Evolutionary conservation across 2,888 invertebrate species (phyloP).

Genomic region (Ethmia dodecea): DNA sequence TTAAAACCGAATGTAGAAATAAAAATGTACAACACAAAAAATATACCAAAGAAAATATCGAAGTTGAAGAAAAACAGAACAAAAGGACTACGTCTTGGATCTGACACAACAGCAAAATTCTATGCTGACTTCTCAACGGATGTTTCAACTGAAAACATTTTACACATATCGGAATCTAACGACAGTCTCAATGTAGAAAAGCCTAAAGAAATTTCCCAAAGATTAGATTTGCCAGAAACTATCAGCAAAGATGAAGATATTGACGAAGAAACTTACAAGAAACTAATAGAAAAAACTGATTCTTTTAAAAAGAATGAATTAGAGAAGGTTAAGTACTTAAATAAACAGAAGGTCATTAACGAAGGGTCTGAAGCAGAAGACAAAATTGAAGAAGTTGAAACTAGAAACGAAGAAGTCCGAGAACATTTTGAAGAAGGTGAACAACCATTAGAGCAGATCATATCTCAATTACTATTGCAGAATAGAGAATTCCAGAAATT

Average conservation of each 20-base stretch:
- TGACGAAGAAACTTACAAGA: conserved; percentile 67
- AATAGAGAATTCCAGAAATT: conserved; percentile 89
- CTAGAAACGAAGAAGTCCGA: conserved; percentile 29
- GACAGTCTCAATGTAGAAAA: conserved; percentile 76
- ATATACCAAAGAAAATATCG: conserved; percentile 83
- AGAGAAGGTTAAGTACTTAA: conserved; percentile 68
- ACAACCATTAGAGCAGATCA: conserved; percentile 85
- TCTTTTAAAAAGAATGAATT: conserved; percentile 74
- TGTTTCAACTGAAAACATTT: conserved; percentile 77
- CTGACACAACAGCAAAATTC: conserved; percentile 79
- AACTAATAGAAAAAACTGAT: conserved; percentile 71
- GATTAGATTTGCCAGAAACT: conserved; percentile 33
- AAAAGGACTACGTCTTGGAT: conserved; percentile 63
- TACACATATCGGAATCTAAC: conserved; percentile 81
- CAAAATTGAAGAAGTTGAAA: conserved; percentile 35
- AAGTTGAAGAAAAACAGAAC: conserved; percentile 82
- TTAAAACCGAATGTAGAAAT: conserved; percentile 66
- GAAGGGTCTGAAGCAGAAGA: conserved; percentile 64
- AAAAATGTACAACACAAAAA: conserved; percentile 82
- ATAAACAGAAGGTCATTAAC: conserved; percentile 67
- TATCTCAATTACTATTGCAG: conserved; percentile 89
- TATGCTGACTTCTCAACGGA: conserved; percentile 82
- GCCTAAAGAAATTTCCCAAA: conserved; percentile 33
- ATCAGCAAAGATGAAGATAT: conserved; percentile 66
- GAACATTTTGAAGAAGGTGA: conserved; percentile 58